These are phyloP conservation scores for Aplidium turbinatum DNA, from an alignment of 23 tunicate species.

Conservation along the genomic window DNA sequence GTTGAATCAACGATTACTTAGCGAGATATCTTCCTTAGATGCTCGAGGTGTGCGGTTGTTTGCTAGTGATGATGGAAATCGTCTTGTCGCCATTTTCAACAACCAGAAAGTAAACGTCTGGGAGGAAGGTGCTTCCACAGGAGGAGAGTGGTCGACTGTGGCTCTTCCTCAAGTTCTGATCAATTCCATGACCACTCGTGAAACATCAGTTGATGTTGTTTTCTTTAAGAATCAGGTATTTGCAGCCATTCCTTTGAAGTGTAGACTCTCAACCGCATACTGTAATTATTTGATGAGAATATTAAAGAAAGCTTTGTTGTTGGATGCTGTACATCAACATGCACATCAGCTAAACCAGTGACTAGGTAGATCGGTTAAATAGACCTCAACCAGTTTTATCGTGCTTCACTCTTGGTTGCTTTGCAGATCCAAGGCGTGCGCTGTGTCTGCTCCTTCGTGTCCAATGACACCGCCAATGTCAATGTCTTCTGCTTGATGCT, in stretches of 20 bases:
- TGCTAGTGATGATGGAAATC: constrained; percentile 69
- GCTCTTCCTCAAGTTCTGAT: constrained; percentile 26
- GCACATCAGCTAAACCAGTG: no score
- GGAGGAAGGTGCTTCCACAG: constrained; percentile 27
- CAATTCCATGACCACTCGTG: constrained; percentile 31
- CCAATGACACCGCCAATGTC: constrained; percentile 14
- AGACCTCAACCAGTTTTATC: no score
- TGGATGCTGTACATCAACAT: no score
- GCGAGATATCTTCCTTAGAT: constrained; percentile 9
- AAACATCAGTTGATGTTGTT: constrained; percentile 57
- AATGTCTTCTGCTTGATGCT: constrained; percentile 23
- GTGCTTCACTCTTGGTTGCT: not conserved
- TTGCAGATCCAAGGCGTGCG: constrained; percentile 58
- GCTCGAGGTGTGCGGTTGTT: constrained; percentile 16
- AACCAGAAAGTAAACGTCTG: constrained; percentile 48
- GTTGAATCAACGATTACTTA: not conserved
- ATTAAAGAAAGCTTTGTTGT: no score
- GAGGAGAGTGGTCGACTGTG: constrained; percentile 65
- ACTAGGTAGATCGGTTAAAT: no score
- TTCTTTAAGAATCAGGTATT: constrained; percentile 63
- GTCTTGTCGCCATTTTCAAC: constrained; percentile 42
- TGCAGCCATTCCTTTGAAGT: no score
- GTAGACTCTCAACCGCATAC: not conserved
- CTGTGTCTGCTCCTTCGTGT: constrained; percentile 39
- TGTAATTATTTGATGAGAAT: not conserved